Percentiles rank a stretch among this genome's conserved stretches.
These are phyloP conservation scores for Cremastinae sp. DNA, from an alignment of 2,888 invertebrate species.

Conservation along the genomic window DNA sequence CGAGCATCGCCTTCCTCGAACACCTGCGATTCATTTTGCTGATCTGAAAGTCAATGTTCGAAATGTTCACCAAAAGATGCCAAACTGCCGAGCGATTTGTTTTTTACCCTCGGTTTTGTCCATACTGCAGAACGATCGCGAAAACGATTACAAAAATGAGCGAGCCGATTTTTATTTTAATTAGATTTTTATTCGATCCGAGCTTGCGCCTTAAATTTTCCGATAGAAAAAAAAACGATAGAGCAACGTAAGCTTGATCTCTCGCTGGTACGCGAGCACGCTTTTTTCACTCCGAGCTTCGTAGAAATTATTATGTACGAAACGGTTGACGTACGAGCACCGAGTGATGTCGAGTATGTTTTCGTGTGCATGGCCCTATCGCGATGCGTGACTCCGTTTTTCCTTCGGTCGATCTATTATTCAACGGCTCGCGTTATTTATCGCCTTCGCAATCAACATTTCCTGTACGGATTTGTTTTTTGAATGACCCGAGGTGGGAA, in stretches of 20 bases:
- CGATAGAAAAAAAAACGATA: too few relatives aligned
- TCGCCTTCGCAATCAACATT: slow-evolving; percentile 40
- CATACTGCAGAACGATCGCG: too few relatives aligned
- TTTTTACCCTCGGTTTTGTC: too few relatives aligned
- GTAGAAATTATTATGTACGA: slow-evolving; percentile 29
- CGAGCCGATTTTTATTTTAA: too few relatives aligned
- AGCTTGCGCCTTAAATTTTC: too few relatives aligned
- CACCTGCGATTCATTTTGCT: slow-evolving; percentile 88
- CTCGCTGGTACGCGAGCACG: too few relatives aligned
- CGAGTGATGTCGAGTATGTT: slow-evolving; percentile 26
- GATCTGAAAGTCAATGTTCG: slow-evolving; percentile 84
- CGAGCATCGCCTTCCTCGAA: slow-evolving; percentile 79
- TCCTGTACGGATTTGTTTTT: slow-evolving; percentile 1
- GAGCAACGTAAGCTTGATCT: too few relatives aligned
- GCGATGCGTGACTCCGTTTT: slow-evolving; percentile 43
- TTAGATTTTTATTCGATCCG: too few relatives aligned
- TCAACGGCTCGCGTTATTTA: slow-evolving; percentile 38
- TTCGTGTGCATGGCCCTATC: slow-evolving; percentile 12
- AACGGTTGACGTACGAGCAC: background rate
- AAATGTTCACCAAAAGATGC: too few relatives aligned
- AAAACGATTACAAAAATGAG: too few relatives aligned
- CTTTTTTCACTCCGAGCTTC: too few relatives aligned
- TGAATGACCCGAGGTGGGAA: background rate
- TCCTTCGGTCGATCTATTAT: slow-evolving; percentile 33
- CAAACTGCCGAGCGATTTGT: too few relatives aligned